These are phyloP conservation scores for Heterochromis multidens DNA, from an alignment of 2,113 vertebrate species.

Conservation along the genomic window DNA sequence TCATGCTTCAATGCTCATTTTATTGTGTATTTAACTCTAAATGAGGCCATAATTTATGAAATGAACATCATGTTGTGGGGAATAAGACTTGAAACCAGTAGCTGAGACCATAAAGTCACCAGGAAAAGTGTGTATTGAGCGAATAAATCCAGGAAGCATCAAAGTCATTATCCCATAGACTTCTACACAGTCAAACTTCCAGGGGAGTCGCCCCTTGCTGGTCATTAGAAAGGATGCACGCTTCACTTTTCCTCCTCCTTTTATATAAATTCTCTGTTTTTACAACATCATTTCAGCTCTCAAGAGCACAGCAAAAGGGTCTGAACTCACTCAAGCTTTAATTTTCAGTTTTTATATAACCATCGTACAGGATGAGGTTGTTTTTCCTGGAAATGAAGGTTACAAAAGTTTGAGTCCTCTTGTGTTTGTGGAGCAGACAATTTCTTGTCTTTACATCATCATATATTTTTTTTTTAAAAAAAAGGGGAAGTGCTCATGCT, in stretches of 20 bases:
- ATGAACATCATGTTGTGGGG: too few species aligned
- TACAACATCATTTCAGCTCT: neutral
- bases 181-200: neutral
- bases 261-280: neutral
- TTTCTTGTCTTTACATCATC: neutral
- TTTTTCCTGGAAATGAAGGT: neutral
- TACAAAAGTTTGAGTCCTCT: neutral
- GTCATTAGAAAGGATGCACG: neutral
- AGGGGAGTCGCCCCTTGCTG: neutral
- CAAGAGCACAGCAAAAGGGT: too few species aligned
- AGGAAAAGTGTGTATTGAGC: too few species aligned
- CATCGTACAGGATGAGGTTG: neutral
- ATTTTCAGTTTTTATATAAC: neutral
- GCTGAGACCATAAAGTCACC: too few species aligned
- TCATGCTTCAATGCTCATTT: too few species aligned
- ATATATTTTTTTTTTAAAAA: neutral
- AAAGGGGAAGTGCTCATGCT: too few species aligned
- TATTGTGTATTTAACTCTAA: too few species aligned
- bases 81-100: too few species aligned
- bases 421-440: neutral
- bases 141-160: too few species aligned
- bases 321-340: too few species aligned
- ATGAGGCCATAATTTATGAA: too few species aligned
- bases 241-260: neutral
- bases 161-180: neutral